Percentiles rank a stretch among this genome's conserved stretches.
phyloP scores from a whole-genome alignment of 2,113 vertebrate species.

The Sardina pilchardus region DNA sequence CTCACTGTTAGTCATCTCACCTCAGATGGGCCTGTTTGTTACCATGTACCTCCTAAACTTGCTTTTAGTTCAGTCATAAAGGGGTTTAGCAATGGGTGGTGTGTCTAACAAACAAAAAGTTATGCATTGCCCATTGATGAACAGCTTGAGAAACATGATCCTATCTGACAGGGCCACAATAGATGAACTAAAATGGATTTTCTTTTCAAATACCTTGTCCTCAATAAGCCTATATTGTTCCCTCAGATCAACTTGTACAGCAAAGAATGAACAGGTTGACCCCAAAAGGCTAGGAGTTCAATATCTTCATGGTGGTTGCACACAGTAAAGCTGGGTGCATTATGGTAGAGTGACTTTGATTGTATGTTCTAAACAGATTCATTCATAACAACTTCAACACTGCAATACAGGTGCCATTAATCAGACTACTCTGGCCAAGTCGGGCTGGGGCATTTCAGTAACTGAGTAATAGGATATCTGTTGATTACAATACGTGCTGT shows the following conservation, averaged over 20 bases:
- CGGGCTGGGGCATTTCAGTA: neutral
- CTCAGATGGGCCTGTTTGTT: slow-evolving; percentile 37
- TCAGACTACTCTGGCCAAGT: neutral
- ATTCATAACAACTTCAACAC: neutral
- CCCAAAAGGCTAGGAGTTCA: neutral
- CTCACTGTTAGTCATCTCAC: slow-evolving; percentile 60
- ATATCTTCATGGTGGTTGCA: neutral
- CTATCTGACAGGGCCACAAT: neutral
- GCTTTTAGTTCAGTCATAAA: neutral
- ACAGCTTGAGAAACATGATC: neutral
- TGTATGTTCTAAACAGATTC: neutral
- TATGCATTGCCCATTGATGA: neutral
- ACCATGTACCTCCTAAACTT: neutral
- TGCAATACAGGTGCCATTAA: neutral
- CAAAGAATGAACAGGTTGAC: neutral
- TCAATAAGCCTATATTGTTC: slow-evolving; percentile 9
- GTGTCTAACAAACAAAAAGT: neutral
- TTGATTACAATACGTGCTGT: neutral
- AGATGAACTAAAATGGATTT: slow-evolving; percentile 31
- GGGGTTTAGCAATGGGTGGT: neutral
- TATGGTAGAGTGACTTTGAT: neutral
- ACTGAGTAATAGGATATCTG: neutral
- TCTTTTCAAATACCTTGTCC: neutral
- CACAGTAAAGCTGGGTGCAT: neutral
- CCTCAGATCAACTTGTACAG: neutral